phyloP scores from a whole-genome alignment of 1,140 invertebrate genomes.

The Mizuhopecten yessoensis region DNA sequence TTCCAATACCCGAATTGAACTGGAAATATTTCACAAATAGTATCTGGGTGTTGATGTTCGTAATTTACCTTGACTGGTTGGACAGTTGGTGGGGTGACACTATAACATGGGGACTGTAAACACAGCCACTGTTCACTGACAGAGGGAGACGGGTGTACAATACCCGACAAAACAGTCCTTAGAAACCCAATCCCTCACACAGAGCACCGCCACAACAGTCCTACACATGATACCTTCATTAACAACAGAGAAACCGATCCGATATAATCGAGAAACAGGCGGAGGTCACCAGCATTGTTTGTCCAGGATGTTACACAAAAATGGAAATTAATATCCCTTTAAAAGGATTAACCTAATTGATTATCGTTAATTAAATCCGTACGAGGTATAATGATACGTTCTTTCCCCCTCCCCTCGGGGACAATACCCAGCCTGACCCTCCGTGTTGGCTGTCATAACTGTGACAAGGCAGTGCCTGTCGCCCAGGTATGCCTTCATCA shows the following conservation, averaged over 20 bases:
- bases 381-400: background rate
- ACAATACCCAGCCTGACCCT: background rate
- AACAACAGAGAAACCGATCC: background rate
- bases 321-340: slow-evolving; percentile 39
- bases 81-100: background rate
- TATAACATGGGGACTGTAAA: background rate
- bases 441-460: background rate
- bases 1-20: no score
- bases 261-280: slow-evolving; percentile 2
- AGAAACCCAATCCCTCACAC: background rate
- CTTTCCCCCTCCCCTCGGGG: background rate
- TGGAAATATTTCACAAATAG: no score
- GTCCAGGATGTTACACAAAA: slow-evolving; percentile 26
- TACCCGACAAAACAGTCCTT: background rate
- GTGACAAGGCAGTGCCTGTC: background rate
- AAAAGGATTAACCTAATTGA: slow-evolving; percentile 21
- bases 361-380: slow-evolving; percentile 25
- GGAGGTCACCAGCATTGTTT: slow-evolving; percentile 31
- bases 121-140: background rate
- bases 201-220: background rate
- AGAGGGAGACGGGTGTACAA: slow-evolving; percentile 8
- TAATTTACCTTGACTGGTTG: background rate
- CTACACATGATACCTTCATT: slow-evolving; percentile 34
- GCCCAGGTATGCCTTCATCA: background rate
- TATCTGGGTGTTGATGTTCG: no score